Evolutionary conservation across 2,113 vertebrate species (phyloP).

Genomic region (Sus scrofa): DNA sequence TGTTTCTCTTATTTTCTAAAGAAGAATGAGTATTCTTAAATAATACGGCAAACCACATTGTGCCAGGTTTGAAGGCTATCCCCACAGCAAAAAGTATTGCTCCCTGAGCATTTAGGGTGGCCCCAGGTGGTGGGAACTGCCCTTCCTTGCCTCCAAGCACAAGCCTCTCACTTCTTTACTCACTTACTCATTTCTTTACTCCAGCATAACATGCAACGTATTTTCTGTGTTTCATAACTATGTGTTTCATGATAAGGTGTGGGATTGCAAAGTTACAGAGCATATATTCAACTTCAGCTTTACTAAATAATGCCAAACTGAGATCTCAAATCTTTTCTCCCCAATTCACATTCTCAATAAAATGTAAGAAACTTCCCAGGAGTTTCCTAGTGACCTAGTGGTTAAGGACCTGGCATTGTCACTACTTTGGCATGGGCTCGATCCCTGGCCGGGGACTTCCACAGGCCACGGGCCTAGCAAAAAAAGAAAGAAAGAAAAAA

Average conservation of each 20-base stretch:
- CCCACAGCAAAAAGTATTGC: not conserved
- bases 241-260: not conserved
- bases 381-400: no score
- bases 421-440: no score
- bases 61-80: not conserved
- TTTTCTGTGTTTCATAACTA: not conserved
- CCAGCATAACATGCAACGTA: not conserved
- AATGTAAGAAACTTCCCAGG: not conserved
- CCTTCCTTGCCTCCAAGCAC: not conserved
- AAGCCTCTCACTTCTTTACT: not conserved
- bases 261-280: not conserved
- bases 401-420: no score
- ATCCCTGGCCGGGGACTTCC: no score
- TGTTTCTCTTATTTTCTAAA: slow-evolving; percentile 4
- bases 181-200: not conserved
- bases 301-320: not conserved
- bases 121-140: not conserved
- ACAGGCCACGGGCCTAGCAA: no score
- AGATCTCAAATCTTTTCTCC: not conserved
- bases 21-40: not conserved
- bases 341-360: not conserved
- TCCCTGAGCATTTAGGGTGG: not conserved
- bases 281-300: not conserved
- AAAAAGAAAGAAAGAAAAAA: no score
- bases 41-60: not conserved